phyloP scores from a whole-genome alignment of 2,888 invertebrate species.

The Nomada hirtipes region DNA sequence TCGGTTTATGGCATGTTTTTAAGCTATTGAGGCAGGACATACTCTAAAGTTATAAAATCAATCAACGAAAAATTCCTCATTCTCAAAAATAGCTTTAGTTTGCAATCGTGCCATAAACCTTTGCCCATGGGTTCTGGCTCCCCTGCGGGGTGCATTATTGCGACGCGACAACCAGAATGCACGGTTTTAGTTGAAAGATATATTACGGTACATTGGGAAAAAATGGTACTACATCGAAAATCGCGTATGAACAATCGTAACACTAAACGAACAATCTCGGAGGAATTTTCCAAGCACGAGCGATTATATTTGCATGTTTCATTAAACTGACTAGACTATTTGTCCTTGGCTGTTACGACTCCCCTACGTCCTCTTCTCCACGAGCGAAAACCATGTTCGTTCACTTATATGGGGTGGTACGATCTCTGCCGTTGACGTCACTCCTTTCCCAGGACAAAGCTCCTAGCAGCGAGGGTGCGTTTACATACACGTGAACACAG shows the following conservation, averaged over 20 bases:
- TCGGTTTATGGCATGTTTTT: too few species aligned
- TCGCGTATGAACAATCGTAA: not conserved
- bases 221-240: not conserved
- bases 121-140: too few species aligned
- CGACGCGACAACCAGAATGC: too few species aligned
- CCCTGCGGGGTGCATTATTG: too few species aligned
- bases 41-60: too few species aligned
- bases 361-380: not conserved
- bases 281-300: not conserved
- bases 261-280: not conserved
- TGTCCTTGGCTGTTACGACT: constrained; percentile 14
- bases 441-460: constrained; percentile 60
- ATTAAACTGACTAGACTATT: constrained; percentile 12
- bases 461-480: constrained; percentile 57
- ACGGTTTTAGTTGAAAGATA: too few species aligned
- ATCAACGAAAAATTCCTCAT: too few species aligned
- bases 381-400: not conserved
- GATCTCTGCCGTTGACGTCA: constrained; percentile 66
- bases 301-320: constrained; percentile 9
- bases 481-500: constrained; percentile 44
- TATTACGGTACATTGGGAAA: too few species aligned
- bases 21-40: too few species aligned
- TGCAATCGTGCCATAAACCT: too few species aligned
- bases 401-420: constrained; percentile 45
- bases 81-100: too few species aligned